phyloP scores from a whole-genome alignment of 92 coral and sea anemone species.

The Plumapathes pennacea region DNA sequence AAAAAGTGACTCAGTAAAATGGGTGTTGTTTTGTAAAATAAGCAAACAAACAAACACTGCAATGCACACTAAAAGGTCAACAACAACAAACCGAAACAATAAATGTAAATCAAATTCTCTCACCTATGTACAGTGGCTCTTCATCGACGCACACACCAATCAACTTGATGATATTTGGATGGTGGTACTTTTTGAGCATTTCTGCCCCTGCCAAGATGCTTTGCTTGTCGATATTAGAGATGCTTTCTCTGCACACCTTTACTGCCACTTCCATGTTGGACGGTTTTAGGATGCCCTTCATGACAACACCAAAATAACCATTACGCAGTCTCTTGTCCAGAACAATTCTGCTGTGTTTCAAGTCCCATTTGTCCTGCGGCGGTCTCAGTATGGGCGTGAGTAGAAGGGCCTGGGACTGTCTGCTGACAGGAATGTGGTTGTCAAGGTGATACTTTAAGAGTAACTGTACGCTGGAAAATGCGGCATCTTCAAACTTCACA shows the following conservation, averaged over 20 bases:
- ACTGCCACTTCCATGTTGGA: slow-evolving; percentile 66
- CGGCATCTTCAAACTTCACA: slow-evolving; percentile 71
- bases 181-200: slow-evolving; percentile 70
- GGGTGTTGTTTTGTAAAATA: too few species aligned
- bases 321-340: slow-evolving; percentile 59
- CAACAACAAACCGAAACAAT: too few species aligned
- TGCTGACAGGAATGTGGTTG: slow-evolving; percentile 57
- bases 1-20: neutral
- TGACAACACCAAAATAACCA: slow-evolving; percentile 85
- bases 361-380: slow-evolving; percentile 36
- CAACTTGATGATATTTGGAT: slow-evolving; percentile 76
- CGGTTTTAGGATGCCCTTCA: slow-evolving; percentile 62
- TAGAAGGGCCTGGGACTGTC: slow-evolving; percentile 62
- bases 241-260: slow-evolving; percentile 70
- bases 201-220: slow-evolving; percentile 78
- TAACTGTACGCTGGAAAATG: slow-evolving; percentile 63
- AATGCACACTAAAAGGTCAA: too few species aligned
- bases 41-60: too few species aligned
- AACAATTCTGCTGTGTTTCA: slow-evolving; percentile 52
- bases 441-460: slow-evolving; percentile 59
- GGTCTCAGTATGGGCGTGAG: slow-evolving; percentile 46
- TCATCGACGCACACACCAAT: slow-evolving; percentile 72
- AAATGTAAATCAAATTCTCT: too few species aligned
- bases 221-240: slow-evolving; percentile 43
- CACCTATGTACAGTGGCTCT: slow-evolving; percentile 81